Base-by-base conservation (phyloP, 2,888 invertebrate species). In the Brachycybe producta region DNA sequence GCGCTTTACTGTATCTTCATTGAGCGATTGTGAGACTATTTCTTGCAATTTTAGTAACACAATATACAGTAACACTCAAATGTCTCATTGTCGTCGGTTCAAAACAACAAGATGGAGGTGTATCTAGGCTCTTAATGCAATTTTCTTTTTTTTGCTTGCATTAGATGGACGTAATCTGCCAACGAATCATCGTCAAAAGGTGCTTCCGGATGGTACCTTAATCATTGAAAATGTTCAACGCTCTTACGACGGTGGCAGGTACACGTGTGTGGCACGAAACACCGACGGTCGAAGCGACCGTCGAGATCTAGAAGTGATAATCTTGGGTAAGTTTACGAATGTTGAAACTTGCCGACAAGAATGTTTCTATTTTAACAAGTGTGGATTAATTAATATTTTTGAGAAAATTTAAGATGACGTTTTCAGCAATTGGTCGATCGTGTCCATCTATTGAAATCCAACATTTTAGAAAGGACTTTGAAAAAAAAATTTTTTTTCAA, bases 221-320 rank as follows among this genome's bases (percentile, higher is more conserved):
- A 19, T 52, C 3, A 39, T 52, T 13, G 43, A 50, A 15, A 52
- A 50, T 17, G 41, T 52, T 5, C 49, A 52, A 32, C 15, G 52
- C 2, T 26, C 19, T 23, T 23, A 27, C 13, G 52, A 52, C 24
- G 44, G 41, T 17, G 52, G 52, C 5, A 42, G 35, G 40, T 52
- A 52, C 35, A 52, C 52, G 15, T 52, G 52, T 28, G 45, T 52
- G 28, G 52, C 52, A 5, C 11, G 30, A 13, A 30, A 52, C 17
- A 23, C 13, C 11, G 24, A 23, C 19, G 24, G 38, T n/a, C 2
- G 38, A 21, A 52, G 27, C 24, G 44, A 34, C 15, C 43, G 50
- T 19, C 35, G 49, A 24, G 50, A 39, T 30, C 21, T 52, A 8
- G 43, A 52, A 48, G 51, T 51, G 19, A 46, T 46, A 17, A 40